Evolutionary conservation across 2,888 invertebrate genomes (phyloP), one percentile per base, ranked within the genome.

Genomic region (Caenorhabditis virilis): DNA sequence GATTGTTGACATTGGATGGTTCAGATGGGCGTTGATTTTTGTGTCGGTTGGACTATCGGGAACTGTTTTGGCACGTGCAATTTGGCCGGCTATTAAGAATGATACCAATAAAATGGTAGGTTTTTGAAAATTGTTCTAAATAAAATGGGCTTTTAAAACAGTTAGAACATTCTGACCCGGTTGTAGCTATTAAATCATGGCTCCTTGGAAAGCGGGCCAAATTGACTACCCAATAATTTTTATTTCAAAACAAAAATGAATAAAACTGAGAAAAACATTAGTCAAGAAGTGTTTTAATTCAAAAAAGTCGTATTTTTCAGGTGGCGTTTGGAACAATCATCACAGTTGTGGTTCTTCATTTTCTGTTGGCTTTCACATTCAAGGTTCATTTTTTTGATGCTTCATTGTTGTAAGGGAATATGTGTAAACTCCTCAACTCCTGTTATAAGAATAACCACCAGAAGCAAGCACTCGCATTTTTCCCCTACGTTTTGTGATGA

Each of bases 11-110:
- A 85, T 89, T 15, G 87, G 87, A 22, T 89, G 90, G 88, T 86
- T 95, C 27, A 93, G 93, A 81, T 95, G 95, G 95, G 82, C 89
- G 6, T 87, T 95, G 46, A 91, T 93, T 0, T 85, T 91, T 35
- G 86, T 90, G 74, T 93, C 91, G 0, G 90, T 93, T 0, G 85
- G 89, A 30, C 85, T 94, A 26, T 94, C 94, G 0, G 93, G 93
- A 7, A 89, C 88, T 20, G 93, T 94, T 2, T 87, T 97, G 15
- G 87, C 93, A 22, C 88, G 90, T 62, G 90, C 92, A 62, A 87
- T 95, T 11, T 87, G 91, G 83, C 92, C 93, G 0, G 89, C 91
- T 0, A 86, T 89, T 55, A 82, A 84, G 69, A 86, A 87, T 78
- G 87, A 86, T 62, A 78, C 81, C 39, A 85, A 83, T 60, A 84